phyloP scores from a whole-genome alignment of 2,113 vertebrate genomes.

The Ophiodon elongatus region DNA sequence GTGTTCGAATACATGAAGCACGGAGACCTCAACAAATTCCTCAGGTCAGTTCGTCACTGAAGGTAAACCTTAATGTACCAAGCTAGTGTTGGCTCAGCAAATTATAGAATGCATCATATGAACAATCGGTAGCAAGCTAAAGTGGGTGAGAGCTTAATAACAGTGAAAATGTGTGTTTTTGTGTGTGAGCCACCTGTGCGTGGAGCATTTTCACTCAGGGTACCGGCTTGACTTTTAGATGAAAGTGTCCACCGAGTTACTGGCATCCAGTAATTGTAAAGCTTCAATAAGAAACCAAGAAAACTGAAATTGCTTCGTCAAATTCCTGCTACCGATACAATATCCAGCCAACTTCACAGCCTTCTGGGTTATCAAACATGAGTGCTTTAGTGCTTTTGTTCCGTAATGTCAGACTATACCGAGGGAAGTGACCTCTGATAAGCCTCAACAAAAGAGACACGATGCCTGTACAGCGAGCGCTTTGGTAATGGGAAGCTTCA shows the following conservation, averaged over 20 bases:
- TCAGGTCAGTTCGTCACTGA: constrained; percentile 85
- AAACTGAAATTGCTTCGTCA: constrained; percentile 21
- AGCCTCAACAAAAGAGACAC: constrained; percentile 61
- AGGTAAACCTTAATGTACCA: neutral
- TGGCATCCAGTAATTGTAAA: constrained; percentile 3
- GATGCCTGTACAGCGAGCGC: constrained; percentile 34
- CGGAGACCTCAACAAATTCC: constrained; percentile 98
- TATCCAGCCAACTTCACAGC: constrained; percentile 21
- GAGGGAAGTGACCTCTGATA: constrained; percentile 69
- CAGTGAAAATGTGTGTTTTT: neutral
- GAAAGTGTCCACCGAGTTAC: neutral
- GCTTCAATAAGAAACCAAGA: neutral
- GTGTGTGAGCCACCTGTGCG: neutral
- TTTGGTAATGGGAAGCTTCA: constrained; percentile 68
- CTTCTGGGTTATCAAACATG: constrained; percentile 33
- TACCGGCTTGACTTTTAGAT: neutral
- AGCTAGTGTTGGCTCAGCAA: neutral
- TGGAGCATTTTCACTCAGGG: neutral
- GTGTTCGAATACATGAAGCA: constrained; percentile 99
- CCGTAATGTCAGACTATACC: constrained; percentile 61
- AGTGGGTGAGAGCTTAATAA: constrained; percentile 4
- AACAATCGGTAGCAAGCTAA: neutral
- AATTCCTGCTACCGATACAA: constrained; percentile 4
- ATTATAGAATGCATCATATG: neutral
- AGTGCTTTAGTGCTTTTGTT: constrained; percentile 60